These are phyloP conservation scores for Centropristis striata DNA, from an alignment of 2,113 vertebrate genomes.

Conservation along the genomic window DNA sequence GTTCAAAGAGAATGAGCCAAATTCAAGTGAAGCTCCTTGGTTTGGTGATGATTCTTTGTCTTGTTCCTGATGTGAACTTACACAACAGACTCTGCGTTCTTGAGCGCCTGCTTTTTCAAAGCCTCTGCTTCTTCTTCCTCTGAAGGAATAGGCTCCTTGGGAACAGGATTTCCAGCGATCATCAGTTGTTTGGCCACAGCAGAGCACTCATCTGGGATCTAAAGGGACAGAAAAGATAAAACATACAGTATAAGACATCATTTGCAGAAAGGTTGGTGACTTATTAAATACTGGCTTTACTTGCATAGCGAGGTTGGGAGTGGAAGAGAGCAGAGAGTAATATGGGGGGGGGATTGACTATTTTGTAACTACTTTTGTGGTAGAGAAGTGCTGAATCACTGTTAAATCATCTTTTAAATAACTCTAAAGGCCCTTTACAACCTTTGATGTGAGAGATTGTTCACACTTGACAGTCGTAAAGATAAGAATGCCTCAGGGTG, in stretches of 20 bases:
- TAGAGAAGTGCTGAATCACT: not conserved
- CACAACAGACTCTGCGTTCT: constrained; percentile 91
- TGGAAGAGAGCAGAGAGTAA: not conserved
- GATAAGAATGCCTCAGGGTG: not conserved
- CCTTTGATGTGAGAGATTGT: not conserved
- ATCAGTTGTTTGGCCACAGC: constrained; percentile 88
- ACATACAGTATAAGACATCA: not conserved
- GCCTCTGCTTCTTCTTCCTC: constrained; percentile 87
- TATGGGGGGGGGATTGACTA: not conserved
- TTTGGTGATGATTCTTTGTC: not conserved
- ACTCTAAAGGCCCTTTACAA: not conserved
- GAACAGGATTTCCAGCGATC: constrained; percentile 79
- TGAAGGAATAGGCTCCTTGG: constrained; percentile 75
- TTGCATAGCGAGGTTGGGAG: not conserved
- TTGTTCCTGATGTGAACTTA: constrained; percentile 75
- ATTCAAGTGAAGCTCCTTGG: not conserved
- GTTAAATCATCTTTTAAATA: not conserved
- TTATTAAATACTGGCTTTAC: not conserved
- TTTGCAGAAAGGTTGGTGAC: not conserved
- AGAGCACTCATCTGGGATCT: constrained; percentile 90
- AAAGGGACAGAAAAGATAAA: not conserved
- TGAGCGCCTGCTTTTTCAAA: constrained; percentile 87
- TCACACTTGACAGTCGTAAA: not conserved
- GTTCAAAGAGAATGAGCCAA: not conserved
- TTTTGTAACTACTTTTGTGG: not conserved